Percentiles rank a stretch among this genome's conserved stretches.
Conservation (phyloP, 2,888 invertebrate species). For the Leucophenga montana region DNA sequence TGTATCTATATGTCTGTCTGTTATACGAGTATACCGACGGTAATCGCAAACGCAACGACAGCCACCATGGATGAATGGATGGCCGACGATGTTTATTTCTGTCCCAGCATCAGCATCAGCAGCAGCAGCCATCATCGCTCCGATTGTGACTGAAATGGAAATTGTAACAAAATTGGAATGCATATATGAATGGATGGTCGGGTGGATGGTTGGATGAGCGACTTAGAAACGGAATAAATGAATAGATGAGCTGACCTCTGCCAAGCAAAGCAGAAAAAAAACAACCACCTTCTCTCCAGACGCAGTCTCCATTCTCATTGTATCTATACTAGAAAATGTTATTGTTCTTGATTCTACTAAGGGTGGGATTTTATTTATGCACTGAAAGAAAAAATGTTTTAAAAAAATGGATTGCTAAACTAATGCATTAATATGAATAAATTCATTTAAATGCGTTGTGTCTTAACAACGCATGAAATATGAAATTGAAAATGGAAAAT, state of each 20-base stretch:
- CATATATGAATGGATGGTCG: not conserved
- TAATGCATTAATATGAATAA: no score
- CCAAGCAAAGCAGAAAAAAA: constrained; percentile 18
- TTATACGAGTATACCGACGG: constrained; percentile 61
- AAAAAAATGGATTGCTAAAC: no score
- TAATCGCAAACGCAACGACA: constrained; percentile 33
- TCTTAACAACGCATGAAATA: no score
- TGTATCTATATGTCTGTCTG: constrained; percentile 56
- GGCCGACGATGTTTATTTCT: constrained; percentile 24
- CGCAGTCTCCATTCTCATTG: constrained; percentile 40
- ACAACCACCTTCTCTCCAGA: constrained; percentile 41
- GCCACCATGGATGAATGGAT: constrained; percentile 41
- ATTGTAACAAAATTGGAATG: constrained; percentile 5
- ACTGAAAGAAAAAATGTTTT: constrained; percentile 39
- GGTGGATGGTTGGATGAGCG: constrained; percentile 27
- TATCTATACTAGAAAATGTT: constrained; percentile 32
- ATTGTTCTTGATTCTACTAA: not conserved
- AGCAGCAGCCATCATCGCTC: not conserved
- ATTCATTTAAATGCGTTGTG: no score
- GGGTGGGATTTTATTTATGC: constrained; percentile 52
- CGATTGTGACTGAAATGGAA: constrained; percentile 4
- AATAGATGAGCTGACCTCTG: constrained; percentile 28
- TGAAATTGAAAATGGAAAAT: no score
- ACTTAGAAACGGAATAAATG: no score
- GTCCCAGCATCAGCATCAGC: constrained; percentile 37